Evolutionary conservation across 2,888 invertebrate species (phyloP).

Genomic region (Crepidodera aurea): DNA sequence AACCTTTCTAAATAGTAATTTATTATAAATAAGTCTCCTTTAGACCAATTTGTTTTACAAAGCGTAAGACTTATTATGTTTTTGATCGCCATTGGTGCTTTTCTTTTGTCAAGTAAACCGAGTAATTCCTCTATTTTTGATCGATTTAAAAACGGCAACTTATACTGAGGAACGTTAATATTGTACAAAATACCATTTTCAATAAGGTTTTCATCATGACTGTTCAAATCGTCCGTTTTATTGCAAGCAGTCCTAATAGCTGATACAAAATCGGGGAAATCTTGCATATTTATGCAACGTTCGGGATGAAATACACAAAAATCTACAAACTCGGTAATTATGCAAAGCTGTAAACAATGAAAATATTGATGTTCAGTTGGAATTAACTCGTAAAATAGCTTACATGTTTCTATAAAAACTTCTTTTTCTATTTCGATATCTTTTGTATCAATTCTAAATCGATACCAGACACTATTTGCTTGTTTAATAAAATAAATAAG

Average conservation of each 20-base stretch:
- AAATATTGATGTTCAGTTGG: background rate
- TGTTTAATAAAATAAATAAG: background rate
- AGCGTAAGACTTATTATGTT: background rate
- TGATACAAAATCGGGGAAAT: slow-evolving; percentile 12
- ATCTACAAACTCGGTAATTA: background rate
- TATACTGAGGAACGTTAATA: background rate
- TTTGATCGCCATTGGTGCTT: background rate
- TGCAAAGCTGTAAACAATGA: no score
- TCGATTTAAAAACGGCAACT: slow-evolving; percentile 10
- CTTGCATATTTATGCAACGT: slow-evolving; percentile 11
- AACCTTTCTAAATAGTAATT: no score
- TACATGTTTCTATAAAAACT: slow-evolving; percentile 11
- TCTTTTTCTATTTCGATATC: slow-evolving; percentile 2
- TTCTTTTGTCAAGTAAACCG: background rate
- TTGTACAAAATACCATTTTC: background rate
- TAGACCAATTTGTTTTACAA: background rate
- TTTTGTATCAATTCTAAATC: slow-evolving; percentile 3
- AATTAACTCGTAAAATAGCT: background rate
- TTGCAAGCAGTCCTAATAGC: background rate
- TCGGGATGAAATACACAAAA: background rate
- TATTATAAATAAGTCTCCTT: background rate
- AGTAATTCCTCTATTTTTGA: background rate
- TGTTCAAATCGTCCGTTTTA: background rate
- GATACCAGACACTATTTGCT: background rate
- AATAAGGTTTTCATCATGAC: background rate